Conservation (phyloP, 2,113 vertebrate genomes). For the Lasiurus borealis region DNA sequence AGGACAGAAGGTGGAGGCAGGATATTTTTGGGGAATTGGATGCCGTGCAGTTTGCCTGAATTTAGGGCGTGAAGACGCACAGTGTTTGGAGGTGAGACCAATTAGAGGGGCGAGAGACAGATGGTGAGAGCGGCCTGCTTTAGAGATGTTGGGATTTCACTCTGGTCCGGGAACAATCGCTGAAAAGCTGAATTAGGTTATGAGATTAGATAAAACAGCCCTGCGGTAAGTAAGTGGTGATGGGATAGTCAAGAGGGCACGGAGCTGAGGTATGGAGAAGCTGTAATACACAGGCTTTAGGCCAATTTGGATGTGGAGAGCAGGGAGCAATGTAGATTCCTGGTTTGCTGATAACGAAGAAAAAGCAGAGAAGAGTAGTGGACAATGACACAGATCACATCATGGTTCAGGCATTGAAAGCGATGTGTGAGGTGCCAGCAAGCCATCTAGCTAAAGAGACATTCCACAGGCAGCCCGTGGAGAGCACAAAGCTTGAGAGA, state of each 20-base stretch:
- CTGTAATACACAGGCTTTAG: not conserved
- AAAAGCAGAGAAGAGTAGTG: not conserved
- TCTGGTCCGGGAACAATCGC: not conserved
- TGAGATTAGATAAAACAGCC: not conserved
- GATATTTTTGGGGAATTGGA: not conserved
- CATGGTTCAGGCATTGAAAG: not conserved
- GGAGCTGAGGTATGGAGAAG: not conserved
- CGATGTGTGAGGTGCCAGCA: not conserved
- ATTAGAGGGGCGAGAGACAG: not conserved
- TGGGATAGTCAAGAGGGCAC: not conserved
- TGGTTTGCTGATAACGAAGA: not conserved
- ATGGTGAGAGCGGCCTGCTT: not conserved
- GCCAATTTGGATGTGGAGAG: not conserved
- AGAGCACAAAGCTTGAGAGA: not conserved
- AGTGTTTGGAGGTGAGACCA: not conserved
- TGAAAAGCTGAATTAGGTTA: not conserved
- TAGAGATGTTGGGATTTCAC: not conserved
- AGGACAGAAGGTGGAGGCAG: not conserved
- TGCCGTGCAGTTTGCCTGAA: not conserved
- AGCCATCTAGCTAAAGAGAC: not conserved
- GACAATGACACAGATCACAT: not conserved
- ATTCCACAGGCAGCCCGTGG: not conserved
- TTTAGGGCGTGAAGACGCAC: not conserved
- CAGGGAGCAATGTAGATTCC: not conserved
- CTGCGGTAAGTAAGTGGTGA: accelerated